Conservation (phyloP, 1,140 invertebrate species). For the Ostrea edulis region DNA sequence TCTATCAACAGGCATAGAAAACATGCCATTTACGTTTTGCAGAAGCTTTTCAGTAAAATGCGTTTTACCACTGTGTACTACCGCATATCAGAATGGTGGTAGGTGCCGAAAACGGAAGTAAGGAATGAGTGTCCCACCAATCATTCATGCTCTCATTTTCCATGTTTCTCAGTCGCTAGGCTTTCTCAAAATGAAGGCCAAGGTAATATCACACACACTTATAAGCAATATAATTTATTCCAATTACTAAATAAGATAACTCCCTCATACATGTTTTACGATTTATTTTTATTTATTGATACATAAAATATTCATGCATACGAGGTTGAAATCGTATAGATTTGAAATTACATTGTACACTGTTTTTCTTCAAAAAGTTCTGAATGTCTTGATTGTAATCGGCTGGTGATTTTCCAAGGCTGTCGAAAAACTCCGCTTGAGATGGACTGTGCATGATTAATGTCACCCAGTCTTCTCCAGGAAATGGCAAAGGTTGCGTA, state of each 20-base stretch:
- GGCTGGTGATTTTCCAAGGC: slow-evolving; percentile 44
- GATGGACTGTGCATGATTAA: slow-evolving; percentile 29
- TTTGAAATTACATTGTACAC: slow-evolving; percentile 31
- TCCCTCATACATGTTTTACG: not conserved
- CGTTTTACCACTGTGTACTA: slow-evolving; percentile 51
- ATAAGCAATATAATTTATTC: not conserved
- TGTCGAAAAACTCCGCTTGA: slow-evolving; percentile 45
- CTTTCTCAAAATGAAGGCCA: not conserved
- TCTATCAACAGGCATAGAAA: slow-evolving; percentile 22
- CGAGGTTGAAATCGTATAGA: slow-evolving; percentile 28
- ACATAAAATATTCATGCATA: slow-evolving; percentile 25
- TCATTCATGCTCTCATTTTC: not conserved
- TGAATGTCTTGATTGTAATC: slow-evolving; percentile 35
- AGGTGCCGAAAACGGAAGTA: slow-evolving; percentile 46
- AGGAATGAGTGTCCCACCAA: slow-evolving; percentile 39
- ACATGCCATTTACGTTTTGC: slow-evolving; percentile 45
- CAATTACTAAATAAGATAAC: not conserved
- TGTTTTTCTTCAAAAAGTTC: slow-evolving; percentile 22
- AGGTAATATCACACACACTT: not conserved
- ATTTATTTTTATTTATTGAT: not conserved
- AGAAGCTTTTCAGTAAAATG: slow-evolving; percentile 39
- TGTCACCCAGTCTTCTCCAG: slow-evolving; percentile 50
- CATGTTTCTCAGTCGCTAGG: not conserved
- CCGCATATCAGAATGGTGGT: slow-evolving; percentile 48
- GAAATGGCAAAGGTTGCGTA: slow-evolving; percentile 25